Base-by-base conservation (phyloP, 2,797 vertebrate genomes). In the Clarias pachynema region DNA sequence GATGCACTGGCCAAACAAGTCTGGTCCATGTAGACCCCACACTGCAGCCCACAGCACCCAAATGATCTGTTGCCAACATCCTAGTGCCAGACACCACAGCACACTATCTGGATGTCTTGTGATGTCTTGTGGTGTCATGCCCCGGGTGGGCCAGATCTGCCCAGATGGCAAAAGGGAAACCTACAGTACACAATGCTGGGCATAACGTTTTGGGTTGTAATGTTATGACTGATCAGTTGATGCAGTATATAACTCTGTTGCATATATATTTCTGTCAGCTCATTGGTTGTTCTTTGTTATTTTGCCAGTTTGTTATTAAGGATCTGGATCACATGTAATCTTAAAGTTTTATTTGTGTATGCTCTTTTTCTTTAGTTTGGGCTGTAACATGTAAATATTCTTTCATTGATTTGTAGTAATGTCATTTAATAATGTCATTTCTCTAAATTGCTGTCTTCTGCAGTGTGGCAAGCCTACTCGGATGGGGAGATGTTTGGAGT, bases 401-500 rank as follows among this genome's bases (percentile, higher is more conserved):
- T 40, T 20, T 37, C 34, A 70, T 12, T 24, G 0, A 44, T 44
- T 72, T 72, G 10, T 44, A 72, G 14, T 44, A 44, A 44, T 72
- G 10, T 72, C 12, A 70, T 70, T 37, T 70, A 40, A 8, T 40
- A 72, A 44, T 44, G 22, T n/a, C 10, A 69, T 69, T 65, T 68
- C 15, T 3, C 7, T 31, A 18, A 6, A 59, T 18, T 68, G 62
- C 18, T 68, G n/a, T 84, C 56, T 68, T 66, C 63, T 59, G 49
- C 77, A 99, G 98, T 99, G 98, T 49, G 97, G 97, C 5, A 87
- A 0, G 44, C 98, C 98, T 0, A 92, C 94, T 94, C 15, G 96
- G 80, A 24, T 0, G 0, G 86, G 96, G 66, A 0, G 0, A 0
- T 99, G 98, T 79, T 1, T 94, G 0, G 98, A 99, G 63, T 99